Evolutionary conservation across 2,797 vertebrate species (phyloP).

Genomic region (Coilia nasus): DNA sequence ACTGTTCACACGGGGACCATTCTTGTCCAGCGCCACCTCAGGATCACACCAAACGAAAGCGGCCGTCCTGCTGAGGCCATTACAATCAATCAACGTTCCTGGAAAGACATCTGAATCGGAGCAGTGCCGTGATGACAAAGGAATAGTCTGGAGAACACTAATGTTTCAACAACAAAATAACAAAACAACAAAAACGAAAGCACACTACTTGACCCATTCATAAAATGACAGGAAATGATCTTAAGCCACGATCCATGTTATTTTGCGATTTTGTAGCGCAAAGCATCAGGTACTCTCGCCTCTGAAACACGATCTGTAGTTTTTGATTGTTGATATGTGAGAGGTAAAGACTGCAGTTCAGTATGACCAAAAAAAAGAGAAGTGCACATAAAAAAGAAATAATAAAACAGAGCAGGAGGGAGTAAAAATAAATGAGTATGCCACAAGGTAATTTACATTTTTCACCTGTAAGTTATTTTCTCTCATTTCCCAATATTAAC

Average conservation of each 20-base stretch:
- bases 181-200: neutral
- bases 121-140: neutral
- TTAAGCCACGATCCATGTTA: neutral
- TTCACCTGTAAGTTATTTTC: constrained; percentile 23
- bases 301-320: neutral
- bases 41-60: neutral
- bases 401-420: neutral
- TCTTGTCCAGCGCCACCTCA: neutral
- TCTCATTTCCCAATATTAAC: constrained; percentile 31
- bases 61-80: constrained; percentile 10
- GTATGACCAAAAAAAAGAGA: neutral
- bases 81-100: constrained; percentile 31
- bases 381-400: neutral
- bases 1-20: constrained; percentile 28
- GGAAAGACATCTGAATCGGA: constrained; percentile 17
- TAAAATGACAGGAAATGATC: neutral
- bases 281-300: neutral
- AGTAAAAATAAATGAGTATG: constrained; percentile 32
- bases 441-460: constrained; percentile 37
- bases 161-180: neutral
- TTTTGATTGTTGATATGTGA: neutral
- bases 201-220: neutral
- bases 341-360: constrained; percentile 24
- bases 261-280: neutral
- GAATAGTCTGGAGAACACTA: neutral